Conservation (phyloP, 2,113 vertebrate species). For the Phaethornis superciliosus region DNA sequence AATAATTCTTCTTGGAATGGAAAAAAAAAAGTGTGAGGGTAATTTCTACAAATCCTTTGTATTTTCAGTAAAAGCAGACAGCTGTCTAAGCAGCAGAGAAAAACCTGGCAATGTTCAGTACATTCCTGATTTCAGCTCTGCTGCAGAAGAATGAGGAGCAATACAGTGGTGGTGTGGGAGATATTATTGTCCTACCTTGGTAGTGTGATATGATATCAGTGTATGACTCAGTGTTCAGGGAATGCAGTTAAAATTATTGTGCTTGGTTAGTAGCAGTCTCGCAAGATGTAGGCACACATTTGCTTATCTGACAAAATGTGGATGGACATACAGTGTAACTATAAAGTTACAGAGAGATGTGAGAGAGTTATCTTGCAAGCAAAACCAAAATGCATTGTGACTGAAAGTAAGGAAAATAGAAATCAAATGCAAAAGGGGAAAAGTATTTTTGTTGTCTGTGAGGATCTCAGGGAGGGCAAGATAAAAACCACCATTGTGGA, state of each 20-base stretch:
- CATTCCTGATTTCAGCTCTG: background rate
- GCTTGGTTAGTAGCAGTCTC: background rate
- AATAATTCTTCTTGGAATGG: background rate
- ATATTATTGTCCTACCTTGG: background rate
- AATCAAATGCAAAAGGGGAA: background rate
- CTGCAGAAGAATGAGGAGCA: constrained; percentile 22
- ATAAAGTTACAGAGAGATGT: background rate
- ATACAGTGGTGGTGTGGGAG: background rate
- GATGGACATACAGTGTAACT: background rate
- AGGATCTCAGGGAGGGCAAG: background rate
- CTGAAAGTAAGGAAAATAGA: background rate
- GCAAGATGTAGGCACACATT: background rate
- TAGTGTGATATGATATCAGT: background rate
- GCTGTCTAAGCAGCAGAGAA: constrained; percentile 26
- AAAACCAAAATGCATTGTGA: background rate
- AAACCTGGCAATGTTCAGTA: background rate
- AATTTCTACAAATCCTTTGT: background rate
- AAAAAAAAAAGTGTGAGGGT: background rate
- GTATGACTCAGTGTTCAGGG: background rate
- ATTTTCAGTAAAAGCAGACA: constrained; percentile 15
- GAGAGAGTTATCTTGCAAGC: background rate
- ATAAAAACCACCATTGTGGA: background rate
- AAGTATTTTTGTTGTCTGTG: background rate
- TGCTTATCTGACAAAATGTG: background rate
- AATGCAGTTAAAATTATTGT: background rate